These are phyloP conservation scores for Chloroceryle amazona DNA, from an alignment of 2,797 vertebrate species.

Conservation along the genomic window DNA sequence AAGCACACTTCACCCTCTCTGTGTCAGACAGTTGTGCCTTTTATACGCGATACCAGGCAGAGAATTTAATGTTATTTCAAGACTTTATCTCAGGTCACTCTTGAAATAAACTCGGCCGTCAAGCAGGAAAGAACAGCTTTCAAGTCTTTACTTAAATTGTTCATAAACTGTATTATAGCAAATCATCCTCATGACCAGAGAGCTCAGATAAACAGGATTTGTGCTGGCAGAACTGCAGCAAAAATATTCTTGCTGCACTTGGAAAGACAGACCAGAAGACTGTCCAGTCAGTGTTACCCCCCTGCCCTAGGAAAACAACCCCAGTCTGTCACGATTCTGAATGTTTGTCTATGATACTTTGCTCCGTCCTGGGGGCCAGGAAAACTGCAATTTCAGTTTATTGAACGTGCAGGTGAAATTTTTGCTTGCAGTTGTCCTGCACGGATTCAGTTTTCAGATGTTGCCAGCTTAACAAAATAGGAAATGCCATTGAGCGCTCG, in stretches of 20 bases:
- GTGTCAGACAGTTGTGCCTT: neutral
- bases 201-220: slow-evolving; percentile 41
- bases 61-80: neutral
- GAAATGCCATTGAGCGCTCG: slow-evolving; percentile 74
- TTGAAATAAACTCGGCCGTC: neutral
- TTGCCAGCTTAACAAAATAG: slow-evolving; percentile 72
- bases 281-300: neutral
- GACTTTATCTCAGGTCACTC: neutral
- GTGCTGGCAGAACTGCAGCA: slow-evolving; percentile 23
- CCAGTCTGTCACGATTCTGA: neutral
- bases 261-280: slow-evolving; percentile 22
- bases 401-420: neutral
- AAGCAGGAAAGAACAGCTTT: neutral
- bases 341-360: neutral
- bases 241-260: slow-evolving; percentile 36
- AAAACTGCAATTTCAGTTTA: neutral
- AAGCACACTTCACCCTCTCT: neutral
- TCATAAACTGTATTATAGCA: neutral
- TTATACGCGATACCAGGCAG: rapidly evolving
- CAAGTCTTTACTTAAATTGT: neutral
- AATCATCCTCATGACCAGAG: neutral
- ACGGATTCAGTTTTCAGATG: neutral
- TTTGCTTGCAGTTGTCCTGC: neutral
- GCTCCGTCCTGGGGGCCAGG: neutral
- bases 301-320: neutral